Conservation (phyloP, 2,888 invertebrate genomes). For the Drosophila quinaria region DNA sequence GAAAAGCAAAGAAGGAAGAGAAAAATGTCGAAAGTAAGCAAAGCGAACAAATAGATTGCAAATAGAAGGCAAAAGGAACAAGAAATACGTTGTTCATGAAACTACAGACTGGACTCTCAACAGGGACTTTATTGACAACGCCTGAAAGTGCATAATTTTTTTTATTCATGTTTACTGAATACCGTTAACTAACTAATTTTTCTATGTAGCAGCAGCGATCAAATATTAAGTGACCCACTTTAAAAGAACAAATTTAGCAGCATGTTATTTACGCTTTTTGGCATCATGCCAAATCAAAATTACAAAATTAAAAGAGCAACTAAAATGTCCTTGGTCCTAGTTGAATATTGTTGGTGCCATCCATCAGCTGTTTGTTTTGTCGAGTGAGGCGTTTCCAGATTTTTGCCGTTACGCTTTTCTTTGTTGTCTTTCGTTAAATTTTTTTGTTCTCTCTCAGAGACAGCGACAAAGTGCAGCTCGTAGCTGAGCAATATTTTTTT, state of each 20-base stretch:
- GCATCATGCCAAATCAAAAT: slow-evolving; percentile 40
- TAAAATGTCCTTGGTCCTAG: slow-evolving; percentile 72
- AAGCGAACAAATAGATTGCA: slow-evolving; percentile 37
- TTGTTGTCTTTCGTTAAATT: slow-evolving; percentile 10
- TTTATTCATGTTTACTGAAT: slow-evolving; percentile 38
- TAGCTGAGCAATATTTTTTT: slow-evolving; percentile 31
- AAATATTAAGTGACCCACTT: slow-evolving; percentile 60
- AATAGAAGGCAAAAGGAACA: slow-evolving; percentile 3
- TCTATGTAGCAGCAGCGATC: background rate
- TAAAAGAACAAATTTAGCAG: slow-evolving; percentile 27
- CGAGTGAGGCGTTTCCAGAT: slow-evolving; percentile 59
- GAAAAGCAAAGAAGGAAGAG: slow-evolving; percentile 6
- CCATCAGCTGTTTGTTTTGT: slow-evolving; percentile 71
- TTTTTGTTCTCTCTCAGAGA: slow-evolving; percentile 26
- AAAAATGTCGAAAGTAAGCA: slow-evolving; percentile 14
- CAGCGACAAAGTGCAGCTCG: slow-evolving; percentile 61
- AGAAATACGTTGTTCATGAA: background rate
- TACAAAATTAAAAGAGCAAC: slow-evolving; percentile 12
- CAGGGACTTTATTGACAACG: background rate
- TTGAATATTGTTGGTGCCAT: slow-evolving; percentile 67
- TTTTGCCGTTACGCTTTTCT: slow-evolving; percentile 40
- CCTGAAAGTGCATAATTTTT: slow-evolving; percentile 38
- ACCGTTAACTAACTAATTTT: slow-evolving; percentile 46
- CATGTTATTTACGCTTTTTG: slow-evolving; percentile 46
- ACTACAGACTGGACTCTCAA: background rate